Evolutionary conservation across 2,113 vertebrate species (phyloP).

Genomic region (Atherinomorus stipes): DNA sequence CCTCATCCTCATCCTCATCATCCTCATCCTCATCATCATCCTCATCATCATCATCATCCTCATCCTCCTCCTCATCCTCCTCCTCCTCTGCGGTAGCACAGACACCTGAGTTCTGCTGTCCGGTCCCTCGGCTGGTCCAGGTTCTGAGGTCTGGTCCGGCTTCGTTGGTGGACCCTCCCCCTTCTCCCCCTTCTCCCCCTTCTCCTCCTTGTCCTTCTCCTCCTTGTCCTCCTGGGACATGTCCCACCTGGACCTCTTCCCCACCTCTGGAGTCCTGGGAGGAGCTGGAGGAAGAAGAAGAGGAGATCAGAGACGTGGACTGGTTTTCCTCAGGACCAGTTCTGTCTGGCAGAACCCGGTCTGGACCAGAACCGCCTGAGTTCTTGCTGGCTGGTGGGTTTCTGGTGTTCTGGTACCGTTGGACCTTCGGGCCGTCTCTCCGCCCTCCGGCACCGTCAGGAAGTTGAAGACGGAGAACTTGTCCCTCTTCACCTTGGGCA

Average conservation of each 20-base stretch:
- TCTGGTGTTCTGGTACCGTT: too few relatives aligned
- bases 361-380: neutral
- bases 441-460: conserved; percentile 84
- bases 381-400: too few relatives aligned
- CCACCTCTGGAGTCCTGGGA: conserved; percentile 77
- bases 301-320: too few relatives aligned
- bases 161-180: conserved; percentile 78
- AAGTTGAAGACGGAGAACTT: conserved; percentile 98
- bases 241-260: conserved; percentile 94
- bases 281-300: conserved; percentile 35
- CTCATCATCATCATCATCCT: neutral
- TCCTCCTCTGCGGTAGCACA: neutral
- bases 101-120: conserved; percentile 31
- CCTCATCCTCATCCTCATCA: neutral
- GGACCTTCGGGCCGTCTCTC: conserved; percentile 27
- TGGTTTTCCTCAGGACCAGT: too few relatives aligned
- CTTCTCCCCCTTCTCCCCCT: too few relatives aligned
- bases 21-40: neutral
- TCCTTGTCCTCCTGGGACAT: too few relatives aligned
- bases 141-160: conserved; percentile 22
- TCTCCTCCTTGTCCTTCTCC: conserved; percentile 67
- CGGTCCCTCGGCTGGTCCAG: neutral
- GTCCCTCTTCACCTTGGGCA: conserved; percentile 95
- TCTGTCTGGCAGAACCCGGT: neutral
- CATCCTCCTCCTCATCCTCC: neutral